Conservation (phyloP, 2,113 vertebrate genomes). For the Sinocyclocheilus anophthalmus region DNA sequence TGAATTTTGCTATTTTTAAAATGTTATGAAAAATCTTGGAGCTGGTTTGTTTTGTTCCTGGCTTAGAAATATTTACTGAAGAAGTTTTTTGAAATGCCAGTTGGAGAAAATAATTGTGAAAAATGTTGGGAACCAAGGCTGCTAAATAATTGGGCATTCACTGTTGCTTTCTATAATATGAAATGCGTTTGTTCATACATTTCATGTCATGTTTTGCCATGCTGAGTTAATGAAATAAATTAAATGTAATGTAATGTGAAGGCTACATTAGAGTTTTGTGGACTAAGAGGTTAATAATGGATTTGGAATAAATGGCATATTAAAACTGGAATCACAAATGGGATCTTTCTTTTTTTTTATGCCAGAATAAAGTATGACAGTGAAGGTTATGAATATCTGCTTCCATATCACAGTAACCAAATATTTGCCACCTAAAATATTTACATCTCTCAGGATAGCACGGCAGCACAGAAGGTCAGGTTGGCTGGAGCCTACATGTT, state of each 20-base stretch:
- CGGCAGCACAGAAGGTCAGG: neutral
- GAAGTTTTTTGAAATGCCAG: neutral
- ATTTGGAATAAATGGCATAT: neutral
- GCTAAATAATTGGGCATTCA: neutral
- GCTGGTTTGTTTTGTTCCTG: neutral
- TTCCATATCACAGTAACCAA: neutral
- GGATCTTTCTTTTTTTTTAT: neutral
- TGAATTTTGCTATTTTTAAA: neutral
- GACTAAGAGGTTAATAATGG: neutral
- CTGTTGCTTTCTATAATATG: neutral
- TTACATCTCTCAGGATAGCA: neutral
- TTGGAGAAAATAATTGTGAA: neutral
- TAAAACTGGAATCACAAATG: neutral
- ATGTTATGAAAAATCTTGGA: neutral
- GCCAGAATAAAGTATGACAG: neutral
- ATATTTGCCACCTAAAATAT: neutral
- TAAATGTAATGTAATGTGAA: neutral
- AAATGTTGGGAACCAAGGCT: neutral
- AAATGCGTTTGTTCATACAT: neutral
- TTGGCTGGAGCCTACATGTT: neutral
- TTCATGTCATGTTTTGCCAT: neutral
- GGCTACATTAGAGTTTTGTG: neutral
- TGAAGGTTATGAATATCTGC: constrained; percentile 30
- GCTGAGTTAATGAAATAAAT: neutral
- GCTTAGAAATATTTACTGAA: neutral